phyloP scores from a whole-genome alignment of 2,113 vertebrate species.

The Stegostoma tigrinum region DNA sequence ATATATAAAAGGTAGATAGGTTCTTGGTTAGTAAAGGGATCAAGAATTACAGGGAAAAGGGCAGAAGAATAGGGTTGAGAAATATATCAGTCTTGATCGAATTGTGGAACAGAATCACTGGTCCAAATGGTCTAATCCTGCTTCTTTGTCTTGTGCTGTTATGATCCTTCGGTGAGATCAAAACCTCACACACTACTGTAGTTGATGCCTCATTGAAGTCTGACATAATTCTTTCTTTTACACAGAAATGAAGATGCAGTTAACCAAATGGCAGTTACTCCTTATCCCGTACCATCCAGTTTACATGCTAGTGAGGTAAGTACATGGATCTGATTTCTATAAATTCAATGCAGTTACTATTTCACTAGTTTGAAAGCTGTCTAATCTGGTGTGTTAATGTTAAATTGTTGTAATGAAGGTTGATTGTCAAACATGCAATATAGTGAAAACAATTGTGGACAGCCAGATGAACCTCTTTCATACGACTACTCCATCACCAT shows the following conservation, averaged over 20 bases:
- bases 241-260: conserved; percentile 80
- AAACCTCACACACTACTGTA: not conserved
- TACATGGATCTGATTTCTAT: not conserved
- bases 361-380: not conserved
- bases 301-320: conserved; percentile 69
- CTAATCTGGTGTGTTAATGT: not conserved
- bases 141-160: too few species aligned
- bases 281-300: conserved; percentile 60
- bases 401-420: not conserved
- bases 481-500: not conserved
- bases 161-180: not conserved
- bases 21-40: too few species aligned
- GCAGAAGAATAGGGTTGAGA: too few species aligned
- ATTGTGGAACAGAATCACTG: too few species aligned
- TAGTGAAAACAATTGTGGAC: not conserved
- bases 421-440: not conserved
- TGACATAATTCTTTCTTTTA: not conserved
- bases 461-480: not conserved
- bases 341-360: not conserved
- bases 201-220: not conserved
- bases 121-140: too few species aligned
- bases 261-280: conserved; percentile 81
- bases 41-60: too few species aligned
- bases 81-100: too few species aligned
- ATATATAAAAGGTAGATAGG: too few species aligned